These are phyloP conservation scores for Metridium senile DNA, from an alignment of 92 coral and sea anemone species.

Conservation along the genomic window DNA sequence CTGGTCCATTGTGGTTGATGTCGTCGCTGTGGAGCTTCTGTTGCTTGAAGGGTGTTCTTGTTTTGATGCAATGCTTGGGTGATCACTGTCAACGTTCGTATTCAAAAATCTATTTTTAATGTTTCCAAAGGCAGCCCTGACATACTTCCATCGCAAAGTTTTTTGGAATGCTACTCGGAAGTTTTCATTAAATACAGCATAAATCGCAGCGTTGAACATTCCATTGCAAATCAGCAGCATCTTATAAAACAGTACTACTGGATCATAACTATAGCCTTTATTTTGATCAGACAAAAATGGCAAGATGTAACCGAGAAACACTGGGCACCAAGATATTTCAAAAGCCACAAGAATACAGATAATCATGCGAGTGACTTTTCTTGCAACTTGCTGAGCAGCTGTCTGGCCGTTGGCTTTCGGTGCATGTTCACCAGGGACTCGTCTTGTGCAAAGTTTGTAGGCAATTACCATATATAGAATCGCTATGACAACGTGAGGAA, in stretches of 20 bases:
- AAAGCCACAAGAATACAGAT: slow-evolving; percentile 7
- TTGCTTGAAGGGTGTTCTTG: too few relatives aligned
- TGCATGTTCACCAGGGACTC: too few relatives aligned
- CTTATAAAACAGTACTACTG: too few relatives aligned
- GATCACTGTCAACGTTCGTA: not conserved
- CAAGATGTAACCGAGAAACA: not conserved
- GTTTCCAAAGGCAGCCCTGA: too few relatives aligned
- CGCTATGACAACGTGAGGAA: too few relatives aligned
- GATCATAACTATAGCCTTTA: too few relatives aligned
- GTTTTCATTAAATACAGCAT: slow-evolving; percentile 26
- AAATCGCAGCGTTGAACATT: not conserved
- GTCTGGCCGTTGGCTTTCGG: too few relatives aligned
- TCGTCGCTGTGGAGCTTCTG: too few relatives aligned
- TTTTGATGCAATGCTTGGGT: not conserved
- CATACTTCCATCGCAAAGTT: not conserved
- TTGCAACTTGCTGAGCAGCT: not conserved
- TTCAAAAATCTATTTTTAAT: not conserved
- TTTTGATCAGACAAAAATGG: too few relatives aligned
- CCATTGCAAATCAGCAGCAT: slow-evolving; percentile 13
- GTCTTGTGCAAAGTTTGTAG: too few relatives aligned
- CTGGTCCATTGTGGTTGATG: too few relatives aligned
- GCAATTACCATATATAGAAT: too few relatives aligned
- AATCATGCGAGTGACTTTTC: slow-evolving; percentile 25
- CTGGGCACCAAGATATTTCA: slow-evolving; percentile 30
- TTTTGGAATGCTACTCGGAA: slow-evolving; percentile 7